Base-by-base conservation (phyloP, 1,140 invertebrate genomes). In the Zelostemma sp. region DNA sequence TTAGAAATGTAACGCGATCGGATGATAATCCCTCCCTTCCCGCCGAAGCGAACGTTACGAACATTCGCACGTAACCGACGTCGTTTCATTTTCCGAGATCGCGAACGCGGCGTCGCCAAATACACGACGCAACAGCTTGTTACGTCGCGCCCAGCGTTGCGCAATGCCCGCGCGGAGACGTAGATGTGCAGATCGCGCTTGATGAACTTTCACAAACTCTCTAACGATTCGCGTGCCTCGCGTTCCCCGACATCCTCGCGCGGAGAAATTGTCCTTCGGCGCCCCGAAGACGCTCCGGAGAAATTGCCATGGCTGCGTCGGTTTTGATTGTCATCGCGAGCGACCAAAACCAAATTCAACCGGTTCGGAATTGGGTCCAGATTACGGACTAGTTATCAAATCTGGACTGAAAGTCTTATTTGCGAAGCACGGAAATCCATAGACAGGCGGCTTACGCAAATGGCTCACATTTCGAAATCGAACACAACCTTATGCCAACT, bases 1-100 rank as follows among this genome's bases (percentile, higher is more conserved):
- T 68, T 72, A 68, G 57, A 64, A 58, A 68, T 58, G 65, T 62
- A 72, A 65, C n/a, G 51, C 61, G 58, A 65, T 72, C 48, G 47
- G 57, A 74, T 65, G 56, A 51, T 58, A 68, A 70, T 61, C 57
- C 17, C 49, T 40, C 9, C 28, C 51, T 40, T 57, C 47, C 18
- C 43, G 53, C 19, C 33, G 15, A 18, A 15, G 25, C 6, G 14
- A 14, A 43, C 25, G 17, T 25, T 45, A 18, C 12, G 21, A 55
- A 55, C 43, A 28, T 8, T 28, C 33, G 45, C 53, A 60, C 57
- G 54, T 62, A 62, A 60, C 53, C 46, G 21, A 9, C 43, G 35
- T 49, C 51, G 46, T n/a, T 49, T 25, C 45, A 9, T 53, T 41
- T 46, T 33, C 43, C 54, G 45, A 56, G 16, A 47, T 14, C 41